A percentile compares a stretch with the other conserved stretches of the same genome.
Conservation (phyloP, 2,888 invertebrate species). For the Melipona beecheii region DNA sequence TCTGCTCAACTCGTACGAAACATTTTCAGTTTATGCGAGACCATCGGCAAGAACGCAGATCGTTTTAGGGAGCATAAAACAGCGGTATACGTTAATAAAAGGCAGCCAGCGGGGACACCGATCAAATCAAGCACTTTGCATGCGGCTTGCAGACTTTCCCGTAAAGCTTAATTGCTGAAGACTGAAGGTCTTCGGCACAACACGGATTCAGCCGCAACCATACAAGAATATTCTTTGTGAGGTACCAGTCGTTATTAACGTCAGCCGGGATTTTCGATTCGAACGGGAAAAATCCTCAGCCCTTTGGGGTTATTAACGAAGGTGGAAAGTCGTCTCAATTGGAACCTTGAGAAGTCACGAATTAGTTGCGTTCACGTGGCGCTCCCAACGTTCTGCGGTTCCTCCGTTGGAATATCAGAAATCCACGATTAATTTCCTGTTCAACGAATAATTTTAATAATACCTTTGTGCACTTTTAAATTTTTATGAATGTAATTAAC, state of each 20-base stretch:
- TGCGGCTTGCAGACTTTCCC: slow-evolving; percentile 7
- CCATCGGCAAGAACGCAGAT: neutral
- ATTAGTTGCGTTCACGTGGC: neutral
- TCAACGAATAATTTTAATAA: neutral
- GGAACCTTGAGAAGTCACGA: neutral
- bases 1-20: neutral
- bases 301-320: neutral
- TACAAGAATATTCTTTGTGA: slow-evolving; percentile 56
- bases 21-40: slow-evolving; percentile 24
- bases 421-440: neutral
- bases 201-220: slow-evolving; percentile 65
- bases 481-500: no score
- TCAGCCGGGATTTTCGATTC: neutral
- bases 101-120: neutral
- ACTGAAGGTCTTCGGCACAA: slow-evolving; percentile 57
- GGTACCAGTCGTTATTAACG: slow-evolving; percentile 33
- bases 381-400: neutral
- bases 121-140: slow-evolving; percentile 33
- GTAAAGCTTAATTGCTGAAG: slow-evolving; percentile 56
- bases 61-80: slow-evolving; percentile 20
- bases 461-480: no score
- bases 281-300: neutral
- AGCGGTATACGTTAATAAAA: neutral
- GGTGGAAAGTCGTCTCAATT: no score
- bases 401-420: neutral